phyloP scores from a whole-genome alignment of 2,113 vertebrate species.

The Phylloscopus trochilus region DNA sequence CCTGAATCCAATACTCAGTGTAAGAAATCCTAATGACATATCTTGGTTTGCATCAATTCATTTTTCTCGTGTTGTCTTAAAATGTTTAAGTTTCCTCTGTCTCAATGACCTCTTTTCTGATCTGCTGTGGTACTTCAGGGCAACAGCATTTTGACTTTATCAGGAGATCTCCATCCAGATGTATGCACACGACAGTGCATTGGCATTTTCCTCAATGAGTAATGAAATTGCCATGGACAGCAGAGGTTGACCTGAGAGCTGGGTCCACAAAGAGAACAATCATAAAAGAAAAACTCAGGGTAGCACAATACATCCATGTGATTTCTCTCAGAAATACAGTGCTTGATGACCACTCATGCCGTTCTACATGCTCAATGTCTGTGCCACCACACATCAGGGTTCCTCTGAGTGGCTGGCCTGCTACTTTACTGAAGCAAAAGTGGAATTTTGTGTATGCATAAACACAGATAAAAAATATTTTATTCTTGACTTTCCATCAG shows the following conservation, averaged over 20 bases:
- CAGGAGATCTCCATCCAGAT: background rate
- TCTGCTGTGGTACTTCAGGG: background rate
- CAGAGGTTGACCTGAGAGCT: background rate
- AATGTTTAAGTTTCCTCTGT: background rate
- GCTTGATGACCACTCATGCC: background rate
- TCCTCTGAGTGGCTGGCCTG: background rate
- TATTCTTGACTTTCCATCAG: background rate
- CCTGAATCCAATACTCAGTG: background rate
- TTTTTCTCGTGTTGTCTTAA: background rate
- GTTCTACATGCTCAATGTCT: no score
- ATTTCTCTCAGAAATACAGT: background rate
- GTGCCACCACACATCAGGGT: background rate
- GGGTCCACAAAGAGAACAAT: background rate
- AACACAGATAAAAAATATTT: background rate
- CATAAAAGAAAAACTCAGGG: background rate
- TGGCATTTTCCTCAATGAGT: background rate
- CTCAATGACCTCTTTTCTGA: background rate
- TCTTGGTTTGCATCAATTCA: background rate
- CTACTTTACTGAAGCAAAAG: background rate
- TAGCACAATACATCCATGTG: background rate
- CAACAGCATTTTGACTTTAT: background rate
- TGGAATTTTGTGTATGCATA: background rate
- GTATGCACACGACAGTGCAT: fast-evolving
- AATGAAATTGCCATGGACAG: background rate
- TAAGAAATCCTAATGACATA: background rate